These are phyloP conservation scores for Urocitellus parryii DNA, from an alignment of 2,113 vertebrate species.

Conservation along the genomic window DNA sequence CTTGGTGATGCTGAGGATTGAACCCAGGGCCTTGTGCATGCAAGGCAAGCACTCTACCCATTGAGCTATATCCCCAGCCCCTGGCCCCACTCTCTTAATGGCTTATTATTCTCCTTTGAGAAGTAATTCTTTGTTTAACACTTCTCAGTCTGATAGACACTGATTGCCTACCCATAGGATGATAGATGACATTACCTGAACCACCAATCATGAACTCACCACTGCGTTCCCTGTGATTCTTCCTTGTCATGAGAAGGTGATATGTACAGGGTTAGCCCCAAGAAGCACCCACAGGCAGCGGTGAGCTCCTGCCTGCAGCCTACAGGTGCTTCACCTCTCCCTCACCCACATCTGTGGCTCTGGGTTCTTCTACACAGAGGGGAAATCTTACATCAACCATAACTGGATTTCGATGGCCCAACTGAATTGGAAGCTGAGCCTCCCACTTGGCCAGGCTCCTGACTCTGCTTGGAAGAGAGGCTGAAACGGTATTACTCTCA, in stretches of 20 bases:
- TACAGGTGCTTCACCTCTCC: too few species aligned
- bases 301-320: background rate
- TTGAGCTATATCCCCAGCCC: too few species aligned
- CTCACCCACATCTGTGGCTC: background rate
- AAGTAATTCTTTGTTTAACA: background rate
- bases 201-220: background rate
- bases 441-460: background rate
- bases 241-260: background rate
- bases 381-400: background rate
- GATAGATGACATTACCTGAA: background rate
- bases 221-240: background rate
- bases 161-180: background rate
- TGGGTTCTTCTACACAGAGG: background rate
- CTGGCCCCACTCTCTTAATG: background rate
- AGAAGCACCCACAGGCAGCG: background rate
- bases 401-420: background rate
- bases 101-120: background rate
- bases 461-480: background rate
- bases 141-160: background rate
- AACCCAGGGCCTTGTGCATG: too few species aligned
- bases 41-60: too few species aligned
- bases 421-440: background rate
- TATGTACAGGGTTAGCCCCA: background rate
- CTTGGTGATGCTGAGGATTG: too few species aligned
- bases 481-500: background rate